phyloP scores from a whole-genome alignment of 2,797 vertebrate species.

The Phataginus tricuspis region DNA sequence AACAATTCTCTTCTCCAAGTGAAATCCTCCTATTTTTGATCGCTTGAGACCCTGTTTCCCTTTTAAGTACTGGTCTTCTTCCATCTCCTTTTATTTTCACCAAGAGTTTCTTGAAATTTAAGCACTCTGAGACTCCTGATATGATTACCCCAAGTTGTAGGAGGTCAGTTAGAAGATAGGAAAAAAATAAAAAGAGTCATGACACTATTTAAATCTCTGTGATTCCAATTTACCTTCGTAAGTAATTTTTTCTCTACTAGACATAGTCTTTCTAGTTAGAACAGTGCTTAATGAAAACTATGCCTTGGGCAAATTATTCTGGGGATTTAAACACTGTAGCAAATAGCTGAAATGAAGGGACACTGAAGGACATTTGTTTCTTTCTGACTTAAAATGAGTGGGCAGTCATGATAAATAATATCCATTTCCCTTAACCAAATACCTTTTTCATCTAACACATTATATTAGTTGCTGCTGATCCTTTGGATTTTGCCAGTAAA shows the following conservation, averaged over 20 bases:
- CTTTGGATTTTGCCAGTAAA: conserved; percentile 35
- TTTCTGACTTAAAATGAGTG: conserved; percentile 31
- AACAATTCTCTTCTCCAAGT: not conserved
- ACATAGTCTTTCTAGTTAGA: conserved; percentile 14
- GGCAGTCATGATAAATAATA: conserved; percentile 36
- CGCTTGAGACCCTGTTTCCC: not conserved
- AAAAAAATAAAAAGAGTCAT: not conserved
- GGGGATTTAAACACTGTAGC: conserved; percentile 11
- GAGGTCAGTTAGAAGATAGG: not conserved
- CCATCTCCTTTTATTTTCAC: not conserved
- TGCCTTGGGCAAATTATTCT: conserved; percentile 38
- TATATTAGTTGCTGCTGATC: conserved; percentile 13
- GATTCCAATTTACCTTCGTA: conserved; percentile 50
- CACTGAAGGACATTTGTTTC: conserved; percentile 34
- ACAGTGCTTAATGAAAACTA: conserved; percentile 4
- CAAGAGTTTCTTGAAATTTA: not conserved
- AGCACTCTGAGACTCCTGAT: not conserved
- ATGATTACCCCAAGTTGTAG: not conserved
- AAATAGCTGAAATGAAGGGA: conserved; percentile 54
- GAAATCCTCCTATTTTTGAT: not conserved
- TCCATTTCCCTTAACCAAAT: conserved; percentile 9
- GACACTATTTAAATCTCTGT: conserved; percentile 37
- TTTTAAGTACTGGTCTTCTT: not conserved
- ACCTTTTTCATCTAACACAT: conserved; percentile 48
- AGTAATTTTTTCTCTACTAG: conserved; percentile 5